These are phyloP conservation scores for Australoheros scitulus DNA, from an alignment of 2,113 vertebrate species.

Conservation along the genomic window DNA sequence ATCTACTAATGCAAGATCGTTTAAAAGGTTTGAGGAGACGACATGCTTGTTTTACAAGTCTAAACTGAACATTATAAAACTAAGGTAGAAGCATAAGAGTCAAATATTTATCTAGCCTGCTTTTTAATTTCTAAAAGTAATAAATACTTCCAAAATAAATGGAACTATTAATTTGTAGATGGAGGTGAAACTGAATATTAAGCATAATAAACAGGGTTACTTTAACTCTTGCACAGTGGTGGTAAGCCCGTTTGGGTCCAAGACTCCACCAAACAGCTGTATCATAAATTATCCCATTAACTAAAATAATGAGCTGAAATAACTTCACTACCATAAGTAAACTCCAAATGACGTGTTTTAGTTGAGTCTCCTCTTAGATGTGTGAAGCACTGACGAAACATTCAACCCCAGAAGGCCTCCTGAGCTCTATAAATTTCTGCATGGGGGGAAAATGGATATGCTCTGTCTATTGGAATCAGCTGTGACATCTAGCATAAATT, in stretches of 20 bases:
- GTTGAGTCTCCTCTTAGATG: constrained; percentile 36
- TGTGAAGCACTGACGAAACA: constrained; percentile 54
- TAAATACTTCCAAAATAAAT: neutral
- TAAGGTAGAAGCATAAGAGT: neutral
- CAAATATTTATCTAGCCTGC: neutral
- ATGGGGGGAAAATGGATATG: constrained; percentile 27
- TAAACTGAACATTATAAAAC: neutral
- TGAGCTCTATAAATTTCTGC: constrained; percentile 57
- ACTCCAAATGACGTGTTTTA: constrained; percentile 27
- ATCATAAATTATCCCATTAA: constrained; percentile 20
- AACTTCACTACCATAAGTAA: constrained; percentile 50
- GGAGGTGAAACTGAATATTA: neutral
- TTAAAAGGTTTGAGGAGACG: neutral
- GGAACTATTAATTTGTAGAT: neutral
- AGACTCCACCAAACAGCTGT: constrained; percentile 13
- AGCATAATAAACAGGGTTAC: neutral
- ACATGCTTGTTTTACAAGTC: neutral
- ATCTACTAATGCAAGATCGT: neutral
- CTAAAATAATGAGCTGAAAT: constrained; percentile 48
- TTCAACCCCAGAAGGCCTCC: constrained; percentile 40
- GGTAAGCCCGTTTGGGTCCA: neutral
- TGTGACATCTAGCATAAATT: constrained; percentile 63
- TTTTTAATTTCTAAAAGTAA: neutral
- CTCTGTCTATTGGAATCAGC: constrained; percentile 62
- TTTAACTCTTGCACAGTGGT: neutral